Evolutionary conservation across 2,888 invertebrate species (phyloP), one percentile per base, ranked within the genome.

Genomic region (Eudemis profundana): DNA sequence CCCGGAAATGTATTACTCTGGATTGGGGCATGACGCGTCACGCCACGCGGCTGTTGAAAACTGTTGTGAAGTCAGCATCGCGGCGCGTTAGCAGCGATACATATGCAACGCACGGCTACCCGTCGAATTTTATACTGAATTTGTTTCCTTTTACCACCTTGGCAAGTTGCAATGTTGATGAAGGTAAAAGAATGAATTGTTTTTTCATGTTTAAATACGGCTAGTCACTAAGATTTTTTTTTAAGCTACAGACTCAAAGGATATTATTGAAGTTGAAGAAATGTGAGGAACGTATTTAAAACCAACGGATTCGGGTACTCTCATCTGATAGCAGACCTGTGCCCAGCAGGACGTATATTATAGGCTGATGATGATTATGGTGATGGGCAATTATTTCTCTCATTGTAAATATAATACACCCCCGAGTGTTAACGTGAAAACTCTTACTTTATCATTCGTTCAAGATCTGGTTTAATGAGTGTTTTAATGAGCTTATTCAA

Each of bases 401-500:
- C 15, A 17, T 42, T 29, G 27, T 42, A 46, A 23, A 40, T 27
- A 54, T 40, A 40, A 27, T 44, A 44, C 19, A 21, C 19, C 14
- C 23, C 17, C 29, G 10, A 42, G 19, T 44, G 44, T 36, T 44
- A 53, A 44, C 46, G 12, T 54, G 19, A 17, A 40, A 40, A 40
- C 27, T 38, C 36, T 29, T 56, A 36, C 47, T 56, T 53, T 36
- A 44, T 53, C 27, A 10, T 29, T 38, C 17, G 19, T 38, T 19
- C n/a, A 62, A 62, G 54, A 54, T 56, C 38, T 40, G 56, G 29
- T 59, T 51, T 64, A 64, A 64, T 64, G 42, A 51, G 38, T 53
- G 53, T 38, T 47, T 63, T 59, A 59, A 65, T 65, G 21, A 46
- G 53, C 46, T 65, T 60, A 65, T 65, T 60, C 40, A 51, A 38